phyloP scores from a whole-genome alignment of 2,888 invertebrate genomes.

The Cheilosia grossa region DNA sequence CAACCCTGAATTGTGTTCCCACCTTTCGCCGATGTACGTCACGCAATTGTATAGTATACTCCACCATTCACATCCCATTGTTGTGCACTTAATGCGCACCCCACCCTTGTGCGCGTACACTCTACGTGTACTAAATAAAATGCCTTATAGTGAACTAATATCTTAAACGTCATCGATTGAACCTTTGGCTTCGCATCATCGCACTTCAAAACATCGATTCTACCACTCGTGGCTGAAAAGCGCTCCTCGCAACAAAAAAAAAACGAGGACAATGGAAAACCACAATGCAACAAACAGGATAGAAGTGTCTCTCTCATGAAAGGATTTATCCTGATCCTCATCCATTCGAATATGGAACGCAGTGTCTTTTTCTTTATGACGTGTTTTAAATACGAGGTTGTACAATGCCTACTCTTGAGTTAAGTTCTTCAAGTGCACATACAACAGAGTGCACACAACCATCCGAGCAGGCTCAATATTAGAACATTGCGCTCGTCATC shows the following conservation, averaged over 20 bases:
- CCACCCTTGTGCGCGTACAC: slow-evolving; percentile 9
- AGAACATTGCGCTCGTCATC: slow-evolving; percentile 51
- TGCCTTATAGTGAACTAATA: slow-evolving; percentile 47
- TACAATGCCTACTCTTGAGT: slow-evolving; percentile 33
- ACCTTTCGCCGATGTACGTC: slow-evolving; percentile 31
- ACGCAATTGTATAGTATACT: slow-evolving; percentile 28
- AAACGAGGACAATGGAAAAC: slow-evolving; percentile 33
- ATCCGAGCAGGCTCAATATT: slow-evolving; percentile 33
- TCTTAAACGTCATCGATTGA: slow-evolving; percentile 67
- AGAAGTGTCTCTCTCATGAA: slow-evolving; percentile 43
- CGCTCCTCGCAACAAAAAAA: slow-evolving; percentile 12
- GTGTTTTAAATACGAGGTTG: neutral
- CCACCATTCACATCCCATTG: slow-evolving; percentile 39
- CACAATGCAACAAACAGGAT: slow-evolving; percentile 58
- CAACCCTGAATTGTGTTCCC: slow-evolving; percentile 55
- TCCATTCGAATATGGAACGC: slow-evolving; percentile 38
- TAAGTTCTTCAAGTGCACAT: slow-evolving; percentile 47
- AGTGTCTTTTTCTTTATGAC: slow-evolving; percentile 14
- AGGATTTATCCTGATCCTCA: slow-evolving; percentile 55
- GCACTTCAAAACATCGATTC: slow-evolving; percentile 40
- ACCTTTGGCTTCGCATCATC: slow-evolving; percentile 24
- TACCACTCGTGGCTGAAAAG: slow-evolving; percentile 32
- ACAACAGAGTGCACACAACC: slow-evolving; percentile 17
- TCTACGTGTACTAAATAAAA: slow-evolving; percentile 18
- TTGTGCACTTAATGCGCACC: slow-evolving; percentile 53